Evolutionary conservation across 2,888 invertebrate genomes (phyloP), one percentile per base, ranked within the genome.

Genomic region (Osmoderma eremita): DNA sequence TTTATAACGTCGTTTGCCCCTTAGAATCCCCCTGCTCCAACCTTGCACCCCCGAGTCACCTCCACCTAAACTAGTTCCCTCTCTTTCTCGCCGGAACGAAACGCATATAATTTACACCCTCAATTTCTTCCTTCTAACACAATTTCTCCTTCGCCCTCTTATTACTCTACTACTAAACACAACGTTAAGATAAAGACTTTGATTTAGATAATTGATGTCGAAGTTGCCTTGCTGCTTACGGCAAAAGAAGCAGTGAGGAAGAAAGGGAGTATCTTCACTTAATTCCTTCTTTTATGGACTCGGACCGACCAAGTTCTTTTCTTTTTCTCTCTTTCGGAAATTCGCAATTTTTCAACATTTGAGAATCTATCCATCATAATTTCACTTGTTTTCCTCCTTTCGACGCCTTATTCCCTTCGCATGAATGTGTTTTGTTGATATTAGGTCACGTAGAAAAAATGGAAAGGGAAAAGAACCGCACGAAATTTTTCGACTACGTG

Each of bases 1-100:
- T 71, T 71, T 71, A 71, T 69, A 71, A 71, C 68, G 67, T 64
- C 69, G 54, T 70, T 67, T 67, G 42, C 68, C 64, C 56, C 51
- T 42, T 38, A 30, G 22, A 8, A 10, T 20, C 42, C 30, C 45
- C 17, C 20, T 13, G 5, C 3, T 48, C 42, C 45, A 42, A 17
- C 45, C 20, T 30, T 38, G 58, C 24, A 36, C 12, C 48, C 10
- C 17, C 8, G n/a, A 20, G 10, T 13, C 18, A n/a, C 6, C 48
- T 15, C 30, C 8, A 45, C 42, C 10, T n/a, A n/a, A 10, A 48
- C n/a, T 2, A n/a, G 18, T 45, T 50, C 50, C 18, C 2, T n/a
- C 50, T 50, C 20, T 17, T 6, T 22, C 20, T 17, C 20, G 20
- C 22, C 22, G 20, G n/a, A 50, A 50, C 4, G 6, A 1, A 18